phyloP scores from a whole-genome alignment of 2,888 invertebrate genomes.

The Eupithecia exiguata region DNA sequence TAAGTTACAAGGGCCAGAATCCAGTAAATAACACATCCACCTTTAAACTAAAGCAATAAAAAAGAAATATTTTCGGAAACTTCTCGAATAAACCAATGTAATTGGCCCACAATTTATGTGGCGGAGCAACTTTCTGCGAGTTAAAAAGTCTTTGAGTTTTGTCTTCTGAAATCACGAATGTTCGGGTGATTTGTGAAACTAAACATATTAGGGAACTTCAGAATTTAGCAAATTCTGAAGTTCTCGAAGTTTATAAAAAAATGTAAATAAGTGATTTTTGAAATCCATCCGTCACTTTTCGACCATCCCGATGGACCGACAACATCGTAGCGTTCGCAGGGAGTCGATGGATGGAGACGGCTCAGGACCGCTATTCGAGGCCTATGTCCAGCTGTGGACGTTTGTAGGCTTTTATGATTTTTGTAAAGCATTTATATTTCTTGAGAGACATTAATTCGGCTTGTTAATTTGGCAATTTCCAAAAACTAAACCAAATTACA shows the following conservation, averaged over 20 bases:
- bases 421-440: neutral
- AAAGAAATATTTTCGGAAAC: slow-evolving; percentile 69
- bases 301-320: too few species aligned
- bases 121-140: slow-evolving; percentile 46
- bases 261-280: too few species aligned
- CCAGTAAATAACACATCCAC: slow-evolving; percentile 62
- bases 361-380: neutral
- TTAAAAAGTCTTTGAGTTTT: slow-evolving; percentile 12
- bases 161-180: slow-evolving; percentile 13
- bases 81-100: slow-evolving; percentile 68
- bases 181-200: neutral
- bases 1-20: slow-evolving; percentile 48
- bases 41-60: slow-evolving; percentile 76
- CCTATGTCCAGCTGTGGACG: neutral
- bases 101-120: slow-evolving; percentile 70
- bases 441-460: neutral
- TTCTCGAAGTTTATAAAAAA: too few species aligned
- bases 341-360: too few species aligned
- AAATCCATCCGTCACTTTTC: too few species aligned
- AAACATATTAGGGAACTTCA: neutral
- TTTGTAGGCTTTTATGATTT: neutral
- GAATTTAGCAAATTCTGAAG: too few species aligned
- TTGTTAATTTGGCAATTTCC: neutral
- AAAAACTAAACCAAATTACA: slow-evolving; percentile 17
- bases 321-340: too few species aligned